These are phyloP conservation scores for Lota lota DNA, from an alignment of 2,113 vertebrate genomes.

Conservation along the genomic window DNA sequence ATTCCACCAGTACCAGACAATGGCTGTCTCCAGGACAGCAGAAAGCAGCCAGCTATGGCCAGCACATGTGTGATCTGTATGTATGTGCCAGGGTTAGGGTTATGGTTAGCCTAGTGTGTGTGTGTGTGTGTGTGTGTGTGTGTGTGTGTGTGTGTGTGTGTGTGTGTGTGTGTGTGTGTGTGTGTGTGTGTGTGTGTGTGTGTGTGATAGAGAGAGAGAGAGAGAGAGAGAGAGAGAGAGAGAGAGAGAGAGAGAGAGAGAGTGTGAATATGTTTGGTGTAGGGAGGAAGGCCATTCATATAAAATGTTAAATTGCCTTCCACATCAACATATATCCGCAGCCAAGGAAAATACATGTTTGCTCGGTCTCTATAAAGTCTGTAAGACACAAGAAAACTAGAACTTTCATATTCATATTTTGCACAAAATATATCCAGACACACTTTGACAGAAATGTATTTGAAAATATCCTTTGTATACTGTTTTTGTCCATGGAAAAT, in stretches of 20 bases:
- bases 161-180: slow-evolving; percentile 1
- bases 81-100: too few species aligned
- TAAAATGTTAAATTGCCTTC: background rate
- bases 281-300: background rate
- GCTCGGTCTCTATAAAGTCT: too few species aligned
- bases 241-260: background rate
- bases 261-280: background rate
- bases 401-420: too few species aligned
- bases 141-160: slow-evolving; percentile 6
- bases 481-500: too few species aligned
- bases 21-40: slow-evolving; percentile 45
- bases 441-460: too few species aligned
- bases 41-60: slow-evolving; percentile 33
- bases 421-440: too few species aligned
- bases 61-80: background rate
- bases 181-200: slow-evolving; percentile 6
- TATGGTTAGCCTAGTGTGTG: slow-evolving; percentile 7
- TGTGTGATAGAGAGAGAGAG: background rate
- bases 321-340: too few species aligned
- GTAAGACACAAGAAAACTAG: too few species aligned
- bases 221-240: too few species aligned
- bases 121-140: background rate
- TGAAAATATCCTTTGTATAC: too few species aligned
- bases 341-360: too few species aligned
- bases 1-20: slow-evolving; percentile 45